Conservation (phyloP, 2,888 invertebrate species). For the Philaethria dido region DNA sequence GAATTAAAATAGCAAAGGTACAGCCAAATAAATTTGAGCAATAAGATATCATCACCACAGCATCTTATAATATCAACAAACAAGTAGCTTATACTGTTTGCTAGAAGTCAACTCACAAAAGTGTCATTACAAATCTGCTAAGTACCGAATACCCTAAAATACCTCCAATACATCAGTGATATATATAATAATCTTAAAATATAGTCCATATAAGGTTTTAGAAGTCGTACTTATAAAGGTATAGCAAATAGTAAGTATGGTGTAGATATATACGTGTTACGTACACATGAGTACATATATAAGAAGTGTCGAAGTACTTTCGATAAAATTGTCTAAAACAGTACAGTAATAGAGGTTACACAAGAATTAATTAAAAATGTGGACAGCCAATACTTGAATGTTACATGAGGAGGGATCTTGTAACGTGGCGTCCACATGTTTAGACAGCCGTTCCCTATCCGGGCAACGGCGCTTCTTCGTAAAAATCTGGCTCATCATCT, state of each 20-base stretch:
- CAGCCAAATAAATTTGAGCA: slow-evolving; percentile 28
- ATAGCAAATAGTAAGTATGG: background rate
- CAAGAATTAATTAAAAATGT: background rate
- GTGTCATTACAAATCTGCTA: background rate
- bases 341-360: background rate
- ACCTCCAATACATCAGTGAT: background rate
- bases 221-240: background rate
- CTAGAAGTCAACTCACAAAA: background rate
- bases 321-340: background rate
- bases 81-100: background rate
- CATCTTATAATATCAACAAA: background rate
- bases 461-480: slow-evolving; percentile 94
- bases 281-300: background rate
- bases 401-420: background rate
- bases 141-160: slow-evolving; percentile 1
- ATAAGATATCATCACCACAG: background rate
- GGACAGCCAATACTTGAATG: background rate
- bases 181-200: slow-evolving; percentile 7
- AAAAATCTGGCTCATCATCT: slow-evolving; percentile 97
- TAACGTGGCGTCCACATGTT: background rate
- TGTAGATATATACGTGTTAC: background rate
- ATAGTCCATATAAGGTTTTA: background rate
- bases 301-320: background rate
- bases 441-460: slow-evolving; percentile 75
- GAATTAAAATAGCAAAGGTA: slow-evolving; percentile 10